Percentiles rank a stretch among this genome's conserved stretches.
phyloP scores from a whole-genome alignment of 2,113 vertebrate genomes.

The Actenoides hombroni region DNA sequence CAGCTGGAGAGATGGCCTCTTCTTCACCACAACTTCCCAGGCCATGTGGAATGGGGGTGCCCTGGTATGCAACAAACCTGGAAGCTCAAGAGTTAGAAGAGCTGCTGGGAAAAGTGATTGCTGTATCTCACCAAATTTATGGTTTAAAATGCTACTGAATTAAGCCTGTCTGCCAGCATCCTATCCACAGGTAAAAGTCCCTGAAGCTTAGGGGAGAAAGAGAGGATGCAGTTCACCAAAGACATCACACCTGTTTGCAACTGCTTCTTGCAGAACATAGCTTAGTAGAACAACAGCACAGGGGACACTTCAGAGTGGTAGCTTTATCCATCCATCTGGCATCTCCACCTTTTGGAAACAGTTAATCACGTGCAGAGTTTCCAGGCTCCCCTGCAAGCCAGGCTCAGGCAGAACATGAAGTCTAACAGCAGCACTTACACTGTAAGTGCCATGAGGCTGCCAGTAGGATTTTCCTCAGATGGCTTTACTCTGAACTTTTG shows the following conservation, averaged over 20 bases:
- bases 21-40: background rate
- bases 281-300: background rate
- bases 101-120: background rate
- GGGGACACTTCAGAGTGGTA: background rate
- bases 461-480: background rate
- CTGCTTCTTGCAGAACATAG: background rate
- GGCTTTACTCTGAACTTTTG: background rate
- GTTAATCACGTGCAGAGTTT: background rate
- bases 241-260: background rate
- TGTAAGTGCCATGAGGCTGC: background rate
- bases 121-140: background rate
- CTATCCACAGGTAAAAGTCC: background rate
- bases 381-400: background rate
- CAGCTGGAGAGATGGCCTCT: background rate
- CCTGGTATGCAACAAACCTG: background rate
- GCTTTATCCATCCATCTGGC: background rate
- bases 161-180: background rate
- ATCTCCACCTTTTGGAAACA: background rate
- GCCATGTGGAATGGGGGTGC: fast-evolving
- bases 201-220: background rate
- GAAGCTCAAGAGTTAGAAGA: background rate
- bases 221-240: background rate
- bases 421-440: background rate
- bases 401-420: background rate
- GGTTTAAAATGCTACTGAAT: background rate